Evolutionary conservation across 1,140 invertebrate genomes (phyloP), one percentile per base, ranked within the genome.

Genomic region (Euglossa dilemma): DNA sequence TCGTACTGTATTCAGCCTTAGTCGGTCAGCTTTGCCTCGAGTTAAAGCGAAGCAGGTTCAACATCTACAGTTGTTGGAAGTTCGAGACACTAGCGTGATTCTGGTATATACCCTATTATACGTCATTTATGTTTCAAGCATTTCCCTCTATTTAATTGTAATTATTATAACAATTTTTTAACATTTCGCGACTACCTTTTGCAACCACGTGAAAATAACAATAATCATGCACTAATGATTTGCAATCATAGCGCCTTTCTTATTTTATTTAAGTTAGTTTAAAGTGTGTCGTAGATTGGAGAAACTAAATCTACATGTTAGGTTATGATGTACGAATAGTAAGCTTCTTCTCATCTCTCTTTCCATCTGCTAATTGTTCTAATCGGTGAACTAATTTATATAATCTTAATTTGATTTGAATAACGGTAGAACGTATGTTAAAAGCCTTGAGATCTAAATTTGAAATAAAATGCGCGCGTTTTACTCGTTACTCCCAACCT

Each of bases 11-110:
- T 67, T 56, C 64, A 64, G 63, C 56, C 57, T 81, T 56, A 69
- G 63, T 85, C 72, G 83, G 79, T 85, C 83, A 81, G 64, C 72
- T 85, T 82, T 67, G 52, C 61, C 36, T 75, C 23, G 18, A n/a
- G 57, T 81, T 50, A 36, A 52, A 57, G 43, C 50, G 36, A 47
- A 50, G 66, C 74, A 83, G 74, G 66, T 83, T 78, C 74, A 45
- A 52, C 54, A 25, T 69, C 45, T 56, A 69, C 25, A 23, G 28
- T 59, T 59, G 59, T 50, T 43, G 28, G 20, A 47, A 79, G n/a
- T 61, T 54, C 56, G 18, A 45, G 45, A 56, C 43, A 54, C 28
- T 9, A 28, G 8, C 25, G 61, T 36, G 50, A 78, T 78, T 69
- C 45, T 64, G 3, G 9, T 23, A 74, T 23, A 74, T 9, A 11